Percentiles rank a stretch among this genome's conserved stretches.
phyloP scores from a whole-genome alignment of 1,140 invertebrate species.

The Thaumetopoea pityocampa region DNA sequence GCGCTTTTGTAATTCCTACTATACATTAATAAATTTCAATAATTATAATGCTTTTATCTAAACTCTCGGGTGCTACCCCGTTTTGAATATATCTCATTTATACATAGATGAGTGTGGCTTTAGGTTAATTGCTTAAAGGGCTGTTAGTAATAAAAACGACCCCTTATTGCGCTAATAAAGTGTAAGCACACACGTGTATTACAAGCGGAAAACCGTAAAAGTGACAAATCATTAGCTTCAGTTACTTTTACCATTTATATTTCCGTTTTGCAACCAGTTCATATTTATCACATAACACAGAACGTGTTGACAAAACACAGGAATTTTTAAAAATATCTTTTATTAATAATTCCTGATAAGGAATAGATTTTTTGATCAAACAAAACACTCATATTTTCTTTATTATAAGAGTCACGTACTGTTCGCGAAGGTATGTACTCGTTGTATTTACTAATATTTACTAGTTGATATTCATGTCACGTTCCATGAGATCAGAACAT shows the following conservation, averaged over 20 bases:
- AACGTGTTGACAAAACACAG: no score
- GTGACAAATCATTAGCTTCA: slow-evolving; percentile 50
- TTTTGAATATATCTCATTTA: slow-evolving; percentile 2
- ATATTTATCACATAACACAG: no score
- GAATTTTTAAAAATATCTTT: no score
- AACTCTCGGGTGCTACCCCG: not conserved
- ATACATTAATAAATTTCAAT: slow-evolving; percentile 8
- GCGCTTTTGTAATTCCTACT: no score
- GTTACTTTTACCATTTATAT: slow-evolving; percentile 35
- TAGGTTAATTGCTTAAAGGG: slow-evolving; percentile 40
- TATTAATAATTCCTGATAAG: no score
- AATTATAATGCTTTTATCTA: slow-evolving; percentile 7
- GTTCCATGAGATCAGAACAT: no score
- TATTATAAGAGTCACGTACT: no score
- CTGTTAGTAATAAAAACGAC: slow-evolving; percentile 46
- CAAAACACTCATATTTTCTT: no score
- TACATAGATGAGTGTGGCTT: slow-evolving; percentile 18
- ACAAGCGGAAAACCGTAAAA: slow-evolving; percentile 39
- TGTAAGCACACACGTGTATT: slow-evolving; percentile 26
- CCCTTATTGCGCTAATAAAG: slow-evolving; percentile 42
- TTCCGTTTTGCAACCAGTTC: slow-evolving; percentile 3
- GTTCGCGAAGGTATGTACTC: no score
- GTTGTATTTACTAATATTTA: no score
- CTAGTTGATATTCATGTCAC: no score
- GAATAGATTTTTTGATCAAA: no score